Conservation (phyloP, 2,797 vertebrate genomes). For the Heliangelus exortis region DNA sequence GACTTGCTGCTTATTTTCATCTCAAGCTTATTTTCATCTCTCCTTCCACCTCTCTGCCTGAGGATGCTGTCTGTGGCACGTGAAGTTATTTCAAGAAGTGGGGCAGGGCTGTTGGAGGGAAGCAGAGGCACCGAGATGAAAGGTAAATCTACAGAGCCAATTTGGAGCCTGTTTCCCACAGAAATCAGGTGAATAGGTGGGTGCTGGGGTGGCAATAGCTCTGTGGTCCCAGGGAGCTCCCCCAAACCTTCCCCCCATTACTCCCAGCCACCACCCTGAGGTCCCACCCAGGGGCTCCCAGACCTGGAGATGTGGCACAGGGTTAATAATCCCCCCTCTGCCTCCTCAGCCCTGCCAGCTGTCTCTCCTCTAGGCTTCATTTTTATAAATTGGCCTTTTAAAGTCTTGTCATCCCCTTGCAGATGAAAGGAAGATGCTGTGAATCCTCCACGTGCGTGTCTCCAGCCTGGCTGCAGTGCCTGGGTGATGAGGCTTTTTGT, state of each 20-base stretch:
- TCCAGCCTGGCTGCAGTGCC: background rate
- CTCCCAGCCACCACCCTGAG: background rate
- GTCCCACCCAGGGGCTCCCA: accelerated
- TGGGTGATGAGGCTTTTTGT: background rate
- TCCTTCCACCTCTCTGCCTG: background rate
- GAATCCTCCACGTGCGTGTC: background rate
- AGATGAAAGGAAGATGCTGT: slow-evolving; percentile 51
- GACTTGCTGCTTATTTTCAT: slow-evolving; percentile 40
- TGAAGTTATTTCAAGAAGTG: slow-evolving; percentile 59
- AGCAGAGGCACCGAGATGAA: slow-evolving; percentile 11
- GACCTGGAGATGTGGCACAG: background rate
- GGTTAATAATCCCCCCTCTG: background rate
- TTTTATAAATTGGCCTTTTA: slow-evolving; percentile 63
- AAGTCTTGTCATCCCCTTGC: slow-evolving; percentile 54
- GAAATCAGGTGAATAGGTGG: background rate
- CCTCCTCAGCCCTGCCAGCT: slow-evolving; percentile 46
- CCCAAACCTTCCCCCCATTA: background rate
- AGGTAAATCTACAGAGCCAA: slow-evolving; percentile 36
- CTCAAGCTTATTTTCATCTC: slow-evolving; percentile 17
- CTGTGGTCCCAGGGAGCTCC: background rate
- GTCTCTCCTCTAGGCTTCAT: slow-evolving; percentile 33
- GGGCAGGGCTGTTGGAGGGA: slow-evolving; percentile 52
- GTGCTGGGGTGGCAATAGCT: background rate
- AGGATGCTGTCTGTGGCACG: slow-evolving; percentile 50
- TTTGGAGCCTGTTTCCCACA: background rate